A percentile compares a stretch with the other conserved stretches of the same genome.
These are phyloP conservation scores for Limulus polyphemus DNA, from an alignment of 2,888 invertebrate genomes.

Conservation along the genomic window DNA sequence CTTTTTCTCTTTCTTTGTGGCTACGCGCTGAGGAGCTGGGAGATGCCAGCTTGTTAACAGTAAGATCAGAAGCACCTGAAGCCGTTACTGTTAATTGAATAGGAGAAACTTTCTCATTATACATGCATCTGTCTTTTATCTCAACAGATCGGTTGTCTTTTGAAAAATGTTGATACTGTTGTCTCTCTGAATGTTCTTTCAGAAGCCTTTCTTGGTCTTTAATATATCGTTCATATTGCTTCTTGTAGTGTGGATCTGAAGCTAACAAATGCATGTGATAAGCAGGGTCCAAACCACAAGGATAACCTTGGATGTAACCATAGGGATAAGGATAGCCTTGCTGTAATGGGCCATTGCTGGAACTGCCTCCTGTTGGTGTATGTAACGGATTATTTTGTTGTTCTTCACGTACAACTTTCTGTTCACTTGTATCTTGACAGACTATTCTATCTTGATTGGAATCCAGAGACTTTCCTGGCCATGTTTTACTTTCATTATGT, in stretches of 20 bases:
- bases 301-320: slow-evolving; percentile 36
- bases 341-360: slow-evolving; percentile 3
- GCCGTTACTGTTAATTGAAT: no score
- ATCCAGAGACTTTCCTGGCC: neutral
- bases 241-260: slow-evolving; percentile 31
- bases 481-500: slow-evolving; percentile 26
- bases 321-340: slow-evolving; percentile 54
- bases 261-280: slow-evolving; percentile 50
- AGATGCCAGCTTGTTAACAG: no score
- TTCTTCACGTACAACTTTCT: no score
- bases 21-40: neutral
- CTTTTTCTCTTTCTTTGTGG: slow-evolving; percentile 2
- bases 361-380: neutral
- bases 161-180: slow-evolving; percentile 18
- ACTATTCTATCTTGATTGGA: no score
- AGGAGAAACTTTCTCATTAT: neutral
- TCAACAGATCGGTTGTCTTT: neutral
- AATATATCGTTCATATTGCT: slow-evolving; percentile 33
- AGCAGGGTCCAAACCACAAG: slow-evolving; percentile 50
- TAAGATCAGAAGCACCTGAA: no score
- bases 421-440: no score
- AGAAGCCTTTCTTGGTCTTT: slow-evolving; percentile 26
- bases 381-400: neutral
- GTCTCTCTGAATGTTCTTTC: slow-evolving; percentile 26
- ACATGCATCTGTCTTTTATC: neutral